Conservation (phyloP, 2,797 vertebrate genomes). For the Kryptolebias ocellatus region DNA sequence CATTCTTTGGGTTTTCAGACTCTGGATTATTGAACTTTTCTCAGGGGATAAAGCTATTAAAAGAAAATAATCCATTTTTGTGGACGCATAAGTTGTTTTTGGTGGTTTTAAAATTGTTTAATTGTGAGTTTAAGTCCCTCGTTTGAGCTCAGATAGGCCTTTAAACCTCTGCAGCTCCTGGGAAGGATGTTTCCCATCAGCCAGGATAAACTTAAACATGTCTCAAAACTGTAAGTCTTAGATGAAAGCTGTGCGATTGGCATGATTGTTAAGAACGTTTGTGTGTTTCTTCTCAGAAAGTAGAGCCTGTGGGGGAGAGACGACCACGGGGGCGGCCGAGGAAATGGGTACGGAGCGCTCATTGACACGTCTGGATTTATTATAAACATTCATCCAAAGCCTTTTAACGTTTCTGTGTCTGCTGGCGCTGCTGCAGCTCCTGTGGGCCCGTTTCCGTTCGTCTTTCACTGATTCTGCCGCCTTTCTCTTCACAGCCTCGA, state of each 20-base stretch:
- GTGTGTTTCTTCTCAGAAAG: conserved; percentile 84
- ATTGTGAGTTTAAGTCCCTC: too few species aligned
- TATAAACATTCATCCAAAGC: conserved; percentile 15
- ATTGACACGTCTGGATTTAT: conserved; percentile 30
- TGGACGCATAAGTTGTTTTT: background rate
- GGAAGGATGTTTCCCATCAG: too few species aligned
- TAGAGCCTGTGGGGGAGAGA: conserved; percentile 91
- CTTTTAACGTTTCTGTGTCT: conserved; percentile 20
- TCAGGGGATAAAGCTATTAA: too few species aligned
- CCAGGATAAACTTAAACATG: background rate
- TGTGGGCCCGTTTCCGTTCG: background rate
- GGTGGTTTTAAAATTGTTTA: background rate
- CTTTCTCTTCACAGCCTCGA: conserved; percentile 68
- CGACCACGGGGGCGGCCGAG: conserved; percentile 97
- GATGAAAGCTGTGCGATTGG: background rate
- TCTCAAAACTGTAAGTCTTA: background rate
- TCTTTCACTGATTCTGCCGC: conserved; percentile 30
- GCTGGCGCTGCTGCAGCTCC: conserved; percentile 15
- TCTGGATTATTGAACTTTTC: background rate
- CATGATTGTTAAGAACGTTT: background rate
- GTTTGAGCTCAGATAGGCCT: too few species aligned
- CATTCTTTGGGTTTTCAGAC: conserved; percentile 19
- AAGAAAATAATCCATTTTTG: too few species aligned
- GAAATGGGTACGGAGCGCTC: conserved; percentile 92
- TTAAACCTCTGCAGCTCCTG: too few species aligned